Evolutionary conservation across 2,888 invertebrate species (phyloP).

Genomic region (Cosmia pyralina): DNA sequence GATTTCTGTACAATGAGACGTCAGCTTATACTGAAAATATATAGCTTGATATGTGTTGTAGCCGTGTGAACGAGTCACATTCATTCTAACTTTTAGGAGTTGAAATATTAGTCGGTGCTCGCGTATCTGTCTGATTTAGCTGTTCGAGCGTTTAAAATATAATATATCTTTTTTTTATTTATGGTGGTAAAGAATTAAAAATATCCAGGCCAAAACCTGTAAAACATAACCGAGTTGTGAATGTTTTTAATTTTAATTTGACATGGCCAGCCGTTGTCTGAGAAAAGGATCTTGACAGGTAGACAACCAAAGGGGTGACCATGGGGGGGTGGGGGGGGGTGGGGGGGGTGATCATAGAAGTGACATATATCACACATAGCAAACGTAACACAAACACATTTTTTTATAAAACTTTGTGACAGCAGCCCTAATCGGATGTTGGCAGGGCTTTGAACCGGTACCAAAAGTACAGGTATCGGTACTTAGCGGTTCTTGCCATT

Average conservation of each 20-base stretch:
- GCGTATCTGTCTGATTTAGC: conserved; percentile 12
- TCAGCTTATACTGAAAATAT: no score
- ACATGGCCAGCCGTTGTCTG: not conserved
- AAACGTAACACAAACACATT: not conserved
- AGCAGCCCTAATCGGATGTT: no score
- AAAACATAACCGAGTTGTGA: not conserved
- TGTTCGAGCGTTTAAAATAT: conserved; percentile 4
- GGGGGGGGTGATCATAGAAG: no score
- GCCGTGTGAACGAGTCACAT: not conserved
- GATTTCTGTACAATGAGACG: no score
- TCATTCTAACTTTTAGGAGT: conserved; percentile 16
- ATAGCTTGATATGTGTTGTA: no score
- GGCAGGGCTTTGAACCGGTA: no score
- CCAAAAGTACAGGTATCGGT: no score
- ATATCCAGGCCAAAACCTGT: not conserved
- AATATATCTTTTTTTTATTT: not conserved
- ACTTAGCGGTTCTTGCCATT: no score
- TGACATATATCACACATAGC: no score
- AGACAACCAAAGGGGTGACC: not conserved
- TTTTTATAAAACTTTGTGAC: not conserved
- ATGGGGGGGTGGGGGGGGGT: no score
- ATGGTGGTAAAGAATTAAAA: not conserved
- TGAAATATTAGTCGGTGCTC: conserved; percentile 7
- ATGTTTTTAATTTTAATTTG: not conserved
- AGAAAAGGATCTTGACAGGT: conserved; percentile 13